A percentile compares a stretch with the other conserved stretches of the same genome.
phyloP scores from a whole-genome alignment of 2,797 vertebrate genomes.

The Microcaecilia unicolor region DNA sequence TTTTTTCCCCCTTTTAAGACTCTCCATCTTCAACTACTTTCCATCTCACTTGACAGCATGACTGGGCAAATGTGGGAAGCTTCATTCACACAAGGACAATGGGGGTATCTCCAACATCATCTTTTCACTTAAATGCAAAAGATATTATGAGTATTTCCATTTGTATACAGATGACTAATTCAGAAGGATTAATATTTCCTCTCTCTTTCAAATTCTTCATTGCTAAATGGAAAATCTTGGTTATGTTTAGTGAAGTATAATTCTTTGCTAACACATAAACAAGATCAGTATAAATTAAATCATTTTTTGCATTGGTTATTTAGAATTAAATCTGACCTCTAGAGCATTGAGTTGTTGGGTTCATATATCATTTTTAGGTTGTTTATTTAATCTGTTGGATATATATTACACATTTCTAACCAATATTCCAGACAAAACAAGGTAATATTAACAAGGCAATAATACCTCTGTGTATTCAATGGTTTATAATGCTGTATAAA shows the following conservation, averaged over 20 bases:
- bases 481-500: conserved; percentile 60
- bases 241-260: conserved; percentile 4
- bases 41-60: no score
- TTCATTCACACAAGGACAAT: no score
- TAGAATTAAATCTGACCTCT: no score
- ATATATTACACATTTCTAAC: conserved; percentile 36
- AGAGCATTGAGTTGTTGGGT: conserved; percentile 14
- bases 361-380: conserved; percentile 17
- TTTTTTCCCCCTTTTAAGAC: no score
- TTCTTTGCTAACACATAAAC: no score
- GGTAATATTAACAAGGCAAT: conserved; percentile 61
- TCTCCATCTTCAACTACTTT: no score
- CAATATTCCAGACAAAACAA: conserved; percentile 48
- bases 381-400: conserved; percentile 15
- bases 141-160: neutral
- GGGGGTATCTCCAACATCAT: no score
- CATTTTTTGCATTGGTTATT: no score
- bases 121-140: no score
- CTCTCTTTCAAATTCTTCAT: neutral
- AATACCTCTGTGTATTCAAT: conserved; percentile 66
- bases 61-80: no score
- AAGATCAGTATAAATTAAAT: no score
- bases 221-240: conserved; percentile 1
- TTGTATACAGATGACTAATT: no score
- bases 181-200: neutral